Evolutionary conservation across 2,888 invertebrate species (phyloP), one percentile per base, ranked within the genome.

Genomic region (Epirrhoe alternata): DNA sequence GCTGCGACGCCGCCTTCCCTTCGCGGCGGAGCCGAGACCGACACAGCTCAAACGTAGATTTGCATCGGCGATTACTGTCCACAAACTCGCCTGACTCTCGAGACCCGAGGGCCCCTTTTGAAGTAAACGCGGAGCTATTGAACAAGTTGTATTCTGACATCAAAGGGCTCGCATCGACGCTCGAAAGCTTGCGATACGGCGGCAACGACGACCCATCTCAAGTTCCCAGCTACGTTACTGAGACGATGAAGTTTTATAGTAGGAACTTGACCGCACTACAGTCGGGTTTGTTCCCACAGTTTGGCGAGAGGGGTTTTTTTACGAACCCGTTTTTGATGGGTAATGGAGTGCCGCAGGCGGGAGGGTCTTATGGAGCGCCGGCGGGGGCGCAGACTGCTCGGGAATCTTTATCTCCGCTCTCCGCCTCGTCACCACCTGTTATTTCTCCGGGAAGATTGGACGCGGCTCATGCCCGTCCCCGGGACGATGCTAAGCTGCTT

Each of bases 1-100:
- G 98, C 1, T 98, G 98, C 88, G 97, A 97, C 85, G 98, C 98
- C 6, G 96, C 97, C 6, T 98, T 98, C 86, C 98, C 98, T 42
- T 98, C 98, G 38, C 97, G 98, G 83, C 94, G 93, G 86, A 94
- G 94, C 90, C 94, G 93, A 83, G 95, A 90, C 84, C 89, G 94
- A 83, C 95, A 93, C 89, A 95, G 93, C 88, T 94, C 94, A 77
- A 95, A 92, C 85, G 94, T 94, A 73, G 90, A 93, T 75, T 79
- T 93, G 56, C 94, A 93, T 85, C 93, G 94, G 81, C 94, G 92
- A 63, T 75, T 93, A 64, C 72, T 93, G 52, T 92, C 92, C n/a
- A 93, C 93, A 5, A 84, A 85, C 50, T 87, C 91, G 5, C 86
- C 88, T 0, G 95, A 94, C 31, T 83, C 93, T 49, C 94, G 95